Percentiles rank a stretch among this genome's conserved stretches.
Conservation (phyloP, 2,113 vertebrate species). For the Phrynosoma platyrhinos region DNA sequence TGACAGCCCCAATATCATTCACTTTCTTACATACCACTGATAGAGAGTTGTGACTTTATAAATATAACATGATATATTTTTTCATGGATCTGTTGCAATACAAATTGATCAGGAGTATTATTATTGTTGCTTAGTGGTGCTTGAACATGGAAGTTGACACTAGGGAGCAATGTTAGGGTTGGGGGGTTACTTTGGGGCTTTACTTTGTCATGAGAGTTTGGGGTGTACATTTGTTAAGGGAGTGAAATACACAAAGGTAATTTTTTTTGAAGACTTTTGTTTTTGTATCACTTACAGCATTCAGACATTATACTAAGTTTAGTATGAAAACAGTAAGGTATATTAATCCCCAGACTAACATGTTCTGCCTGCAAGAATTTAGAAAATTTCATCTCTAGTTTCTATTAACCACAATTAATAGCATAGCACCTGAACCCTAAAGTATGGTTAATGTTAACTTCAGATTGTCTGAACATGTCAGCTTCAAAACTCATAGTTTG, state of each 20-base stretch:
- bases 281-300: not conserved
- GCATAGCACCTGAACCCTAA: not conserved
- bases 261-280: not conserved
- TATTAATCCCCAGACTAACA: not conserved
- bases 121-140: not conserved
- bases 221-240: too few species aligned
- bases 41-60: not conserved
- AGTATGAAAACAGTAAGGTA: not conserved
- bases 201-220: not conserved
- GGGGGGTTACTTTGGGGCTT: too few species aligned
- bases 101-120: not conserved
- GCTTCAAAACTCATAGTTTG: not conserved
- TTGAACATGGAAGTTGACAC: not conserved
- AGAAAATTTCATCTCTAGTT: not conserved
- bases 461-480: not conserved
- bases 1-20: not conserved
- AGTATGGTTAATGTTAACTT: not conserved
- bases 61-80: not conserved
- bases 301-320: not conserved
- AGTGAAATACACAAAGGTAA: not conserved
- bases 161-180: not conserved
- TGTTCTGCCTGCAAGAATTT: not conserved
- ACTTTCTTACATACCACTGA: not conserved
- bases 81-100: not conserved
- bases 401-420: not conserved